Percentiles rank a stretch among this genome's conserved stretches.
These are phyloP conservation scores for Microchirus variegatus DNA, from an alignment of 2,797 vertebrate species.

Conservation along the genomic window DNA sequence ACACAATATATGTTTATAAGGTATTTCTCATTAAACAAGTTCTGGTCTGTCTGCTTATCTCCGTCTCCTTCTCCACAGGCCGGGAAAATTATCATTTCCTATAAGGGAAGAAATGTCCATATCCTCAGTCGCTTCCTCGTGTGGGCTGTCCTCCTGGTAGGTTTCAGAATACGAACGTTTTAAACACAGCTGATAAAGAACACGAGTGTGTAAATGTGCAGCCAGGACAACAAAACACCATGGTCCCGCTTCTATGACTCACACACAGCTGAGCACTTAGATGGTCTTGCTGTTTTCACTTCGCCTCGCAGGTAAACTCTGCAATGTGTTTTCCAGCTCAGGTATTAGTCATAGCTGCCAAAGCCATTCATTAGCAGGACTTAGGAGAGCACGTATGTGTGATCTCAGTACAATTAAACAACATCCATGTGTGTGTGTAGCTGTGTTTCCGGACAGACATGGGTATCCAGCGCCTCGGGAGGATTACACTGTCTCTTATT, in stretches of 20 bases:
- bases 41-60: conserved; percentile 32
- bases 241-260: conserved; percentile 34
- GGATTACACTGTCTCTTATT: conserved; percentile 55
- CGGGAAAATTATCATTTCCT: conserved; percentile 84
- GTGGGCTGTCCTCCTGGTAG: conserved; percentile 85
- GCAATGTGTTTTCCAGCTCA: conserved; percentile 31
- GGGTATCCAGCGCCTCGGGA: conserved; percentile 60
- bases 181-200: conserved; percentile 21
- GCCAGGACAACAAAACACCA: conserved; percentile 35
- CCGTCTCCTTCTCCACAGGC: conserved; percentile 68
- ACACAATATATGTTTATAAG: conserved; percentile 31
- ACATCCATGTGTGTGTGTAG: conserved; percentile 59
- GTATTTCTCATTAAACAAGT: conserved; percentile 49
- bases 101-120: conserved; percentile 67
- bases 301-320: conserved; percentile 44
- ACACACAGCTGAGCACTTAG: conserved; percentile 26
- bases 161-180: conserved; percentile 51
- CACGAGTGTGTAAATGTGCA: conserved; percentile 31
- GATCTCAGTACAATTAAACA: conserved; percentile 62
- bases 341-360: conserved; percentile 52
- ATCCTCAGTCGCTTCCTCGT: conserved; percentile 83
- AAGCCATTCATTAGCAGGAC: conserved; percentile 63
- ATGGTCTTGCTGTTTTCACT: conserved; percentile 23
- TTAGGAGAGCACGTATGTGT: conserved; percentile 53
- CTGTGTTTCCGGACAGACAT: conserved; percentile 75